Base-by-base conservation (phyloP, 37 sponge, comb jelly and placozoan species). In the Petrosia ficiformis region DNA sequence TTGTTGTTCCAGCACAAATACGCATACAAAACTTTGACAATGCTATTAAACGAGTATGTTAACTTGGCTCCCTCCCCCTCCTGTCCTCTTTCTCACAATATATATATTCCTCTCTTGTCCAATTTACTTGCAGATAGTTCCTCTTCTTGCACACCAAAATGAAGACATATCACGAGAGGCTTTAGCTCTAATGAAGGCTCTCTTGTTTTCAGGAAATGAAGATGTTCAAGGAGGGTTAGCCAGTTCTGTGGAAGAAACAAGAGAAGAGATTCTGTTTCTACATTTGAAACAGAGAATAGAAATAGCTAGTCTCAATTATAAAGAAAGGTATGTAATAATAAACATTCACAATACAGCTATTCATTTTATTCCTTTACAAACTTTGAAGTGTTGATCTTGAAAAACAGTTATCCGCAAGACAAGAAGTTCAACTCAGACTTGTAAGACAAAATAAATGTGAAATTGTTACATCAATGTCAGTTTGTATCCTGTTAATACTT, bases 151-250 rank as follows among this genome's bases (percentile, higher is more conserved):
- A 29, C 87, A 91, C 42, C 71, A 65, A 0, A 86, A 86, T 74
- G 84, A 86, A 22, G 44, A 0, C 0, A 82, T 91, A 40, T 74
- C 67, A 2, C 40, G 67, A 26, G 87, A 91, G 59, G 82, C 81
- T 22, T 35, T 91, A 63, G 83, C 92, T 6, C 86, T 91, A 28
- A 57, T 91, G 68, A 63, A 80, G 37, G 73, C 70, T 10, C 42
- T 91, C n/a, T 44, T 91, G 31, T 82, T 70, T 42, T 73, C 74
- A 44, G 92, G 87, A n/a, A 81, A 91, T 57, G 52, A 57, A 1
- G 25, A 73, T 38, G 87, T 91, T 8, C 84, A 84, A 67, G 56
- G 71, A 24, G 84, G 84, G 11, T 44, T 82, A 30, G 63, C 22
- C 26, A 5, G 5, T 61, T 8, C 8, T 48, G 26, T 61, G 28